Evolutionary conservation across 1,140 invertebrate species (phyloP), one percentile per base, ranked within the genome.

Genomic region (Neelides sp.): DNA sequence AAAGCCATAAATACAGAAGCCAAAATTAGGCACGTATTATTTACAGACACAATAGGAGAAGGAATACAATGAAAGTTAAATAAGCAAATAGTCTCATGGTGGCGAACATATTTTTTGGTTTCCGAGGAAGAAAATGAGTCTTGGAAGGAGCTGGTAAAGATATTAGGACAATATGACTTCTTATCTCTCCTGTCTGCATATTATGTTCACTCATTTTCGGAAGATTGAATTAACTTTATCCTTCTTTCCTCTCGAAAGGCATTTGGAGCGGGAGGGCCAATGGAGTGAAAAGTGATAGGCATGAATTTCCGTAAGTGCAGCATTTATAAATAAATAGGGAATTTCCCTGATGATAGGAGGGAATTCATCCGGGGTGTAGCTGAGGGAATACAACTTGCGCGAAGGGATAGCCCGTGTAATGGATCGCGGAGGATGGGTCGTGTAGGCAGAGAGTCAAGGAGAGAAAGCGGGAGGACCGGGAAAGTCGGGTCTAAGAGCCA

Each of bases 11-110:
- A 53, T 53, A 53, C 44, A 53, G 51, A 40, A 53, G 51, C 45
- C 51, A 52, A 52, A 52, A 52, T 52, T 52, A 52, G 50, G 50
- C 42, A 48, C 36, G 51, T 48, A 53, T 53, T 53, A 53, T 53
- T 53, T 53, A 53, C 51, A 48, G 27, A 53, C 51, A 53, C 51
- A 53, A 53, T 53, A 53, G 51, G 51, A 36, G 41, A 48, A 53
- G 45, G 51, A 53, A 53, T 53, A 53, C 51, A 53, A 53, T 53
- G 39, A 39, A 41, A 20, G 51, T 48, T 48, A 53, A 53, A 48
- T 53, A 53, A 53, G 51, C 51, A 53, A 53, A 53, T 53, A 53
- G 36, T 35, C 30, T 53, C 34, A 19, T 42, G 39, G 27, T 43
- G 50, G 42, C 34, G 41, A 51, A 42, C 17, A 42, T 19, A 42